Evolutionary conservation across 1,140 invertebrate genomes (phyloP).

Genomic region (Drosophila kohkoa): DNA sequence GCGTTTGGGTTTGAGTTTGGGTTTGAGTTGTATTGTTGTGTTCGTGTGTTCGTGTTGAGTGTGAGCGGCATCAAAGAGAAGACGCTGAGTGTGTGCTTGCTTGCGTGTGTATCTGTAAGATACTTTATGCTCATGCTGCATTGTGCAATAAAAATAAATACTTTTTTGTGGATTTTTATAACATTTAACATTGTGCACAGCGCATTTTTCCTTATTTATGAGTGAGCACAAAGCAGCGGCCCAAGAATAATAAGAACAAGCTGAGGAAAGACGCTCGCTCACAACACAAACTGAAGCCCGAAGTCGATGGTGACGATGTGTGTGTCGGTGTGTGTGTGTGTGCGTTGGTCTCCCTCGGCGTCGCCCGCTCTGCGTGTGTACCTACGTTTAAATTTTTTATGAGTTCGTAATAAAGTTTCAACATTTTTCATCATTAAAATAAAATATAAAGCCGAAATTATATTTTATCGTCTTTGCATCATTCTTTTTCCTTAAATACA

Average conservation of each 20-base stretch:
- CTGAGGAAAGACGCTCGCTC: not conserved
- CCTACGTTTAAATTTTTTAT: conserved; percentile 84
- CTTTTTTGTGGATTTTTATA: conserved; percentile 72
- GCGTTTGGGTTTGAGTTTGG: conserved; percentile 5
- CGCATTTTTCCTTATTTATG: conserved; percentile 73
- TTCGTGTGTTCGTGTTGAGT: conserved; percentile 5
- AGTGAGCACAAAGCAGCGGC: conserved; percentile 38
- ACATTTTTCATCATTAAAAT: conserved; percentile 85
- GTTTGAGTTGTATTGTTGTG: conserved; percentile 15
- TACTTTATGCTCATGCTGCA: conserved; percentile 65
- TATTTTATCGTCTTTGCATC: conserved; percentile 84
- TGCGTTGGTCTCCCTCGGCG: conserved; percentile 44
- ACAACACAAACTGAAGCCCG: too few species aligned
- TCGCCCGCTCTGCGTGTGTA: conserved; percentile 46
- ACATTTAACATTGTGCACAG: conserved; percentile 74
- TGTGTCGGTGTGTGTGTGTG: conserved; percentile 47
- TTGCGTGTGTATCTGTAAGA: conserved; percentile 61
- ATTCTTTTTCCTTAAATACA: conserved; percentile 82
- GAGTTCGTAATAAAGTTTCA: conserved; percentile 84
- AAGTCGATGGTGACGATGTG: conserved; percentile 20
- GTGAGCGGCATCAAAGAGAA: conserved; percentile 29
- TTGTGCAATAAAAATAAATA: conserved; percentile 80
- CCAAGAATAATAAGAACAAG: conserved; percentile 41
- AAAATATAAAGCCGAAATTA: conserved; percentile 85
- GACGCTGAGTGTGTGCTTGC: conserved; percentile 9